These are phyloP conservation scores for Ennomos erosarius DNA, from an alignment of 2,888 invertebrate genomes.

Conservation along the genomic window DNA sequence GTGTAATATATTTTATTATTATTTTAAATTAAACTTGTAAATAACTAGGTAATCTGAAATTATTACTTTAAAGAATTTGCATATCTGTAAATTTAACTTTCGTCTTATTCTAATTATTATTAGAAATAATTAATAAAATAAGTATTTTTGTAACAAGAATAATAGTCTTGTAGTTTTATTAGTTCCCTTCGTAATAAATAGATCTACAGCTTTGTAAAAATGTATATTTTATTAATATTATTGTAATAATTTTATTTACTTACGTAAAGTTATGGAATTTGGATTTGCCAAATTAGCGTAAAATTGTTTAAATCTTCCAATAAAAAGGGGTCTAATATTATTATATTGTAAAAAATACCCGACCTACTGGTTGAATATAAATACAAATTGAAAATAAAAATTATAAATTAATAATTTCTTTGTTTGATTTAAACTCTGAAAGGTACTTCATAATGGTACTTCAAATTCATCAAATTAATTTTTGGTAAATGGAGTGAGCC, in stretches of 20 bases:
- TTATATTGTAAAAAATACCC: constrained; percentile 83
- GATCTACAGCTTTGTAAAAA: constrained; percentile 79
- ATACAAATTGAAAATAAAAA: constrained; percentile 81
- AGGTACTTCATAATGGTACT: too few species aligned
- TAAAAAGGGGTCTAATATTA: constrained; percentile 72
- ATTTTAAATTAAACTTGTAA: constrained; percentile 65
- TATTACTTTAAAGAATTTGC: constrained; percentile 62
- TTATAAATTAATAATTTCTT: constrained; percentile 70
- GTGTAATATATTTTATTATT: constrained; percentile 68
- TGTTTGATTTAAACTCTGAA: constrained; percentile 60
- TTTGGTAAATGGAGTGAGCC: too few species aligned
- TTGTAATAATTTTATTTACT: constrained; percentile 75
- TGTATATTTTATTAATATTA: constrained; percentile 79
- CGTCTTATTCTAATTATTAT: constrained; percentile 50
- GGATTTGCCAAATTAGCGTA: constrained; percentile 83
- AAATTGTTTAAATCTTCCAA: constrained; percentile 80
- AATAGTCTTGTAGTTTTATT: constrained; percentile 62
- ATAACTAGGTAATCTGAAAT: constrained; percentile 70
- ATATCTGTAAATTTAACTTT: constrained; percentile 61
- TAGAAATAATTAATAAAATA: constrained; percentile 70
- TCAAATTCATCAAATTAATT: neutral
- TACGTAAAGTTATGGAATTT: constrained; percentile 77
- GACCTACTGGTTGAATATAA: constrained; percentile 74
- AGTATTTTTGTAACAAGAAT: constrained; percentile 73
- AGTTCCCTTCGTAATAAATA: constrained; percentile 54